Percentiles rank a stretch among this genome's conserved stretches.
These are phyloP conservation scores for Chlamydotis undulata DNA, from an alignment of 2,113 vertebrate genomes.

Conservation along the genomic window DNA sequence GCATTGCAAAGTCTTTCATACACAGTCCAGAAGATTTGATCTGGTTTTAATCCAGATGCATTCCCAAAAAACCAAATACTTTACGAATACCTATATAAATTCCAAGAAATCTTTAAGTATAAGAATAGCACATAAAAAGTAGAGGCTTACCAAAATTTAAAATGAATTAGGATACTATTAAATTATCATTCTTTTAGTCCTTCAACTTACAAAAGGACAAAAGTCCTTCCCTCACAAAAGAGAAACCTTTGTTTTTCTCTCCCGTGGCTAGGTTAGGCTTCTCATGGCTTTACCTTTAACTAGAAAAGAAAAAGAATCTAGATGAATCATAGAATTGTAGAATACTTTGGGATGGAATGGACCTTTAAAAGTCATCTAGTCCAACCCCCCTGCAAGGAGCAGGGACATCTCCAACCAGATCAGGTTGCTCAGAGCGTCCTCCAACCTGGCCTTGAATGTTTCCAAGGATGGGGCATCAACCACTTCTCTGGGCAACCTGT, in stretches of 20 bases:
- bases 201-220: background rate
- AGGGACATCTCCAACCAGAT: no score
- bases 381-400: no score
- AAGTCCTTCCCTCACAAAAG: background rate
- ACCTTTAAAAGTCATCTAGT: no score
- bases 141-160: background rate
- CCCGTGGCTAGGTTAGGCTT: background rate
- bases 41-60: background rate
- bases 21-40: background rate
- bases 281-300: background rate
- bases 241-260: background rate
- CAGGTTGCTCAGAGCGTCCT: no score
- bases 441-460: no score
- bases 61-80: background rate
- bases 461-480: no score
- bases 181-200: background rate
- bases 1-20: background rate
- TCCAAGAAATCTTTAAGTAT: background rate
- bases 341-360: no score
- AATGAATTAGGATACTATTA: background rate
- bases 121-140: background rate
- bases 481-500: no score
- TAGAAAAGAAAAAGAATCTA: background rate
- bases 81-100: background rate
- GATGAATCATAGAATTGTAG: background rate